These are phyloP conservation scores for Elaphurus davidianus DNA, from an alignment of 2,113 vertebrate genomes.

Conservation along the genomic window DNA sequence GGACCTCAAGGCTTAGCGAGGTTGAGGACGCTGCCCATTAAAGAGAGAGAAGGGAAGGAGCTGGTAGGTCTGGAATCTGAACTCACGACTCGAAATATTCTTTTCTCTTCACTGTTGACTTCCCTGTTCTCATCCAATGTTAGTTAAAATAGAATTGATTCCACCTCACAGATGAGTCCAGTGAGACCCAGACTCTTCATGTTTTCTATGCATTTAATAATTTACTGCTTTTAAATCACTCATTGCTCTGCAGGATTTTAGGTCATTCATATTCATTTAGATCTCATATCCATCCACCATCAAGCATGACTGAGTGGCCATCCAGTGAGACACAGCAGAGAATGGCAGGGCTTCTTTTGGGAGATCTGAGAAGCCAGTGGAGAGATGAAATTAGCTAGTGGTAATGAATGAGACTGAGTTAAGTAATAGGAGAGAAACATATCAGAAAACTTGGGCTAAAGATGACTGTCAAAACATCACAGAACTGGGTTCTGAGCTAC, in stretches of 20 bases:
- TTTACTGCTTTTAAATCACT: neutral
- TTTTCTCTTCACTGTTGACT: neutral
- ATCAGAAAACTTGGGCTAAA: neutral
- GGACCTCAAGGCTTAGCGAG: neutral
- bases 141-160: neutral
- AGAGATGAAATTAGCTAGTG: neutral
- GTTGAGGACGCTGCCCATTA: neutral
- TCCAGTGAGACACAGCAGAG: neutral
- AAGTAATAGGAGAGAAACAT: neutral
- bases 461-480: neutral
- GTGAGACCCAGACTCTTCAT: neutral
- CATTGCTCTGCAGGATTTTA: neutral
- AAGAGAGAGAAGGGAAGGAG: neutral
- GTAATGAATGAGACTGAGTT: neutral
- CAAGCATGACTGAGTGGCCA: neutral
- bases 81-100: neutral
- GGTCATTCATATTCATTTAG: neutral
- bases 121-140: neutral
- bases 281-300: neutral
- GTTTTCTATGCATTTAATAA: neutral
- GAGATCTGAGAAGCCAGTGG: neutral
- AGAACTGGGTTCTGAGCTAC: neutral
- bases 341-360: neutral
- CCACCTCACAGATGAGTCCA: neutral
- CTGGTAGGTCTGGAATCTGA: neutral